Evolutionary conservation across 1,140 invertebrate genomes (phyloP), one percentile per base, ranked within the genome.

Genomic region (Pachypsylla venusta): DNA sequence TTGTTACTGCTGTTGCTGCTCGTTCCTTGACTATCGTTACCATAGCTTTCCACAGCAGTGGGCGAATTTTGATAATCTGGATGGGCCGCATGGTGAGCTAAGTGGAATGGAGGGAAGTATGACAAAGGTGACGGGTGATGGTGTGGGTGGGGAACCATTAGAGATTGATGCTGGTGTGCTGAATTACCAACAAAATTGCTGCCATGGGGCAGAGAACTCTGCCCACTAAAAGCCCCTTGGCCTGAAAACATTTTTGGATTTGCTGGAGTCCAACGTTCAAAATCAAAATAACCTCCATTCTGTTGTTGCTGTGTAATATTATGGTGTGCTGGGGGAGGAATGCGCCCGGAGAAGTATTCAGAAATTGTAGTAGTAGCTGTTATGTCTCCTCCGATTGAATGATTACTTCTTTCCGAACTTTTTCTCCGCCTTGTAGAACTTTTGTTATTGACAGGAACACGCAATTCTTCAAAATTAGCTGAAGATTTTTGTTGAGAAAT

Each of bases 261-360:
- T n/a, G 80, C 74, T 5, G 79, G 77, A 28, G 80, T 85, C 82
- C 82, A 84, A 59, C 82, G 73, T 60, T 84, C 82, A 67, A 83
- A 82, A 67, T 85, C 82, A 63, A 82, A 82, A 66, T 82, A 84
- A 30, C 73, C 73, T 54, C 81, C 81, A 66, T 83, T 83, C 64
- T 81, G 78, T 60, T 74, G 73, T 61, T 77, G 78, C 63, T 79
- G 77, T 53, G 76, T 79, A 53, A 71, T 74, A 30, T 79, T 81
- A 28, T 81, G 80, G 70, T 84, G 82, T 3, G 82, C 82, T 19
- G 83, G 83, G 5, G 81, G 80, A 60, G 82, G 82, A 57, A 84
- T 80, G 65, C 81, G 74, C 61, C 69, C 73, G 22, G 42, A 48
- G 30, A 57, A 35, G 59, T 57, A 60, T 40, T 63, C 62, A n/a